Conservation (phyloP, 2,888 invertebrate species). For the Dorcus parallelipipedus region DNA sequence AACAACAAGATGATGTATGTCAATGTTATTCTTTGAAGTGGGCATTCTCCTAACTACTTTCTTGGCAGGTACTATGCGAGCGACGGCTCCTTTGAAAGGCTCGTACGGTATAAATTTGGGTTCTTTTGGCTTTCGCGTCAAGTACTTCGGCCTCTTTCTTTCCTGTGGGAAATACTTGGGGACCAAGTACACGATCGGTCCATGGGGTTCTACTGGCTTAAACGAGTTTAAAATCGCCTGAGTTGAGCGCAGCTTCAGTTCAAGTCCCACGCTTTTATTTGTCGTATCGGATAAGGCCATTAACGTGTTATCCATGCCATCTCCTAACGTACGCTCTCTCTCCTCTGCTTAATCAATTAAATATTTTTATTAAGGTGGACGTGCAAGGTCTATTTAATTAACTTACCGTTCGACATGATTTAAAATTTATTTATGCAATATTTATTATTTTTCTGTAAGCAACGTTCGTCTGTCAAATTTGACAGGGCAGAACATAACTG, state of each 20-base stretch:
- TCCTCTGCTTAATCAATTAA: not conserved
- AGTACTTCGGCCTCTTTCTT: constrained; percentile 54
- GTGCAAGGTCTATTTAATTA: too few relatives aligned
- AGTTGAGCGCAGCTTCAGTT: constrained; percentile 15
- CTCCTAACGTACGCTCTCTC: constrained; percentile 49
- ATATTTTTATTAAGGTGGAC: not conserved
- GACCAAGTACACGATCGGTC: constrained; percentile 58
- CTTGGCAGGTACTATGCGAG: constrained; percentile 63
- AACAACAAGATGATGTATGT: constrained; percentile 59
- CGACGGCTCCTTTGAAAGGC: constrained; percentile 82
- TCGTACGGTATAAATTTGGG: constrained; percentile 87
- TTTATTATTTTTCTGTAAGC: too few relatives aligned
- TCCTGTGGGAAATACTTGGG: constrained; percentile 60
- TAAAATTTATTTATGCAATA: too few relatives aligned
- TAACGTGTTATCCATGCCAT: constrained; percentile 60
- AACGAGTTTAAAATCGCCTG: constrained; percentile 32
- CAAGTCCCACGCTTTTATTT: constrained; percentile 15
- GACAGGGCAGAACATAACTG: too few relatives aligned
- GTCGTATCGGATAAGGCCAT: constrained; percentile 22
- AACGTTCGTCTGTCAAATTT: too few relatives aligned
- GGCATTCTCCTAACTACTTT: constrained; percentile 36
- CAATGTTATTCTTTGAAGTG: constrained; percentile 48
- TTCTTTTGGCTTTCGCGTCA: constrained; percentile 57
- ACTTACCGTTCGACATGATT: too few relatives aligned
- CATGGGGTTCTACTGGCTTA: constrained; percentile 48